Evolutionary conservation across 1,140 invertebrate species (phyloP).

Genomic region (Brevipalpus yothersi): DNA sequence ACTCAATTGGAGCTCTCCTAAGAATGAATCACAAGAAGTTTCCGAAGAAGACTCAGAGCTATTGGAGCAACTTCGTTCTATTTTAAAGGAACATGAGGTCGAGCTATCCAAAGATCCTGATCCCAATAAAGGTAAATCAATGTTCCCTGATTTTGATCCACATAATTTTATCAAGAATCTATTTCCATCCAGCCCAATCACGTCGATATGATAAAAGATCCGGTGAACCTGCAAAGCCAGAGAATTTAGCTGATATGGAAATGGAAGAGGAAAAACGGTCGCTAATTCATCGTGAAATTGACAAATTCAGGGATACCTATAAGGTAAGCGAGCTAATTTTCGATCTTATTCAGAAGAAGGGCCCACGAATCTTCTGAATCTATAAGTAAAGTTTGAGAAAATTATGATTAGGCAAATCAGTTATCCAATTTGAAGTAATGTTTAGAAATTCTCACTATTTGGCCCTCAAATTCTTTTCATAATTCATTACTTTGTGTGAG

Average conservation of each 20-base stretch:
- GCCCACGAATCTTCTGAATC: background rate
- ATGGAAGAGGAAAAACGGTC: conserved; percentile 78
- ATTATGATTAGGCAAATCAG: too few relatives aligned
- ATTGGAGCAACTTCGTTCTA: conserved; percentile 9
- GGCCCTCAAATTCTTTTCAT: too few relatives aligned
- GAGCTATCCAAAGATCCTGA: conserved; percentile 11
- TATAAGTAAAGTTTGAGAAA: too few relatives aligned
- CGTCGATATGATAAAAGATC: background rate
- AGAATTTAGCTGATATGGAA: conserved; percentile 27
- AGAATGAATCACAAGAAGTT: conserved; percentile 43
- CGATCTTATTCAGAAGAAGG: conserved; percentile 7
- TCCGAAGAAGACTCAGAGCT: conserved; percentile 24
- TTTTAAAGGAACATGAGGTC: conserved; percentile 13
- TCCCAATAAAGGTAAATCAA: background rate
- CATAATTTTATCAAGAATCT: background rate
- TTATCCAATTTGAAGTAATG: too few relatives aligned
- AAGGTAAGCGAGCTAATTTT: conserved; percentile 37
- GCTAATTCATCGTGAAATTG: conserved; percentile 81
- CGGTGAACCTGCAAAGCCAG: background rate
- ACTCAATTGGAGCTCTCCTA: conserved; percentile 35
- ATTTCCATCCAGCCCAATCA: background rate
- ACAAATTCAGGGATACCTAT: conserved; percentile 86
- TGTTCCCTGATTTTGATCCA: background rate
- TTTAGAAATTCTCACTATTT: too few relatives aligned
- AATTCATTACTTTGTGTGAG: too few relatives aligned